These are phyloP conservation scores for Tachycineta bicolor DNA, from an alignment of 2,113 vertebrate species.

Conservation along the genomic window DNA sequence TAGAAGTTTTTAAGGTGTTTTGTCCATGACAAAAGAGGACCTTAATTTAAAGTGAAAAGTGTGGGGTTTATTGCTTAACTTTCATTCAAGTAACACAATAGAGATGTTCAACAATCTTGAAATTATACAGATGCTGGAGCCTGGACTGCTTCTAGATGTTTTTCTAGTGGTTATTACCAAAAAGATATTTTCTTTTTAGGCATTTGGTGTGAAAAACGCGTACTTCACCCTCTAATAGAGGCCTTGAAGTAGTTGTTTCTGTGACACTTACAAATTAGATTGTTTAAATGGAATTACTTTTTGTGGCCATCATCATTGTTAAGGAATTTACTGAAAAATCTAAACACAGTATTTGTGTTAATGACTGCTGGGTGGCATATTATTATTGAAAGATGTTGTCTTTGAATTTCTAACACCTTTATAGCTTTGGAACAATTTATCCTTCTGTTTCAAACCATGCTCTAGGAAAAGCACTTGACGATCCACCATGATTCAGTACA, in stretches of 20 bases:
- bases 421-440: background rate
- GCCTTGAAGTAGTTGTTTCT: background rate
- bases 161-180: background rate
- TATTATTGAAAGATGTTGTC: background rate
- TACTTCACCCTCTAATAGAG: background rate
- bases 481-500: background rate
- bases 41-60: background rate
- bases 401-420: background rate
- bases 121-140: background rate
- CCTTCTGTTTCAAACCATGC: background rate
- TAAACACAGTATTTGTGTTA: background rate
- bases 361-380: background rate
- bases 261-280: background rate
- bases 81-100: background rate
- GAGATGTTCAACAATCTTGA: background rate
- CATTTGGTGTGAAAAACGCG: background rate
- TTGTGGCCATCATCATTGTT: background rate
- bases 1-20: background rate
- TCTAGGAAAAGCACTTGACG: background rate
- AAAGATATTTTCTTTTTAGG: background rate
- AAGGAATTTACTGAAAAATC: background rate
- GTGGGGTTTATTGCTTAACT: background rate
- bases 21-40: background rate
- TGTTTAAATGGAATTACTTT: background rate
- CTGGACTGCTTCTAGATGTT: background rate